A percentile compares a stretch with the other conserved stretches of the same genome.
These are phyloP conservation scores for Temnothorax unifasciatus DNA, from an alignment of 2,888 invertebrate species.

Conservation along the genomic window DNA sequence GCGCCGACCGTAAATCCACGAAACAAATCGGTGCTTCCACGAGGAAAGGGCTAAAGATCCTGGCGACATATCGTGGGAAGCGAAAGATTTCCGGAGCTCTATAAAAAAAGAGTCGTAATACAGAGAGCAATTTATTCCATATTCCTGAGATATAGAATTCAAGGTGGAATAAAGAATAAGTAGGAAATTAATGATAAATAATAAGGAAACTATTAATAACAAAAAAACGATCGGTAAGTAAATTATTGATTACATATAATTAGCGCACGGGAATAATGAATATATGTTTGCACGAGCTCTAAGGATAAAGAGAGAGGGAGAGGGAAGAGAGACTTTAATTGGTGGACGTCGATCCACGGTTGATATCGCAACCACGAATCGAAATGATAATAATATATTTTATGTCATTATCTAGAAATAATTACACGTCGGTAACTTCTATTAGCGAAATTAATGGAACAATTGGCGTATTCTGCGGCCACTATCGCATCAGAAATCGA, in stretches of 20 bases:
- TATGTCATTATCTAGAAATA: slow-evolving; percentile 59
- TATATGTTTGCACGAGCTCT: slow-evolving; percentile 9
- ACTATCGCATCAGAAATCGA: slow-evolving; percentile 55
- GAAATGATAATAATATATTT: slow-evolving; percentile 57
- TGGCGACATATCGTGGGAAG: slow-evolving; percentile 2
- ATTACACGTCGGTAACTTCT: slow-evolving; percentile 56
- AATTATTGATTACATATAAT: slow-evolving; percentile 14
- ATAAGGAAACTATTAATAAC: background rate
- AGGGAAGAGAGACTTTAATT: slow-evolving; percentile 42
- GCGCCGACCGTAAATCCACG: slow-evolving; percentile 63
- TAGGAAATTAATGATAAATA: background rate
- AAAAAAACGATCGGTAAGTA: background rate
- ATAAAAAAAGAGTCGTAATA: background rate
- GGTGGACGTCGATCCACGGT: slow-evolving; percentile 42
- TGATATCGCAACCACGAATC: slow-evolving; percentile 48
- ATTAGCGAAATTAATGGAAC: slow-evolving; percentile 59
- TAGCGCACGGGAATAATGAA: slow-evolving; percentile 23
- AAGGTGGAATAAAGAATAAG: background rate
- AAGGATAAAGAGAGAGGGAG: slow-evolving; percentile 14
- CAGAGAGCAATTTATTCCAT: slow-evolving; percentile 7
- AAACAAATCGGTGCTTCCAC: slow-evolving; percentile 65
- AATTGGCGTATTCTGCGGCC: slow-evolving; percentile 56
- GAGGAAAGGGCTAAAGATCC: slow-evolving; percentile 57
- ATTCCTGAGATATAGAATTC: background rate
- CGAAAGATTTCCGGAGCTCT: slow-evolving; percentile 4